These are phyloP conservation scores for Crocallis elinguaria DNA, from an alignment of 2,888 invertebrate genomes.

Conservation along the genomic window DNA sequence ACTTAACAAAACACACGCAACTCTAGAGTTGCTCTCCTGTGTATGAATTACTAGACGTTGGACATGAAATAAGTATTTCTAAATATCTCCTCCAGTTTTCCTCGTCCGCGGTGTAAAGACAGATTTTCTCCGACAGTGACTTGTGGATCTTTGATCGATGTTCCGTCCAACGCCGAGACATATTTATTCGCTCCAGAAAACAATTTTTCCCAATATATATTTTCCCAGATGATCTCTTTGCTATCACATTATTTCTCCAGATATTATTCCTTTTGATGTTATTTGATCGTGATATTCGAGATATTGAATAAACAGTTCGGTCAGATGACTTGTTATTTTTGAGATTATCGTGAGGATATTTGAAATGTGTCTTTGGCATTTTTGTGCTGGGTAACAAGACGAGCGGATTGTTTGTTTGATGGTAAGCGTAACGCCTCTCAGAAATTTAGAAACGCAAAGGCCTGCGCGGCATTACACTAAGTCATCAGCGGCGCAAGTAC, in stretches of 20 bases:
- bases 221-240: slow-evolving; percentile 44
- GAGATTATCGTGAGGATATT: slow-evolving; percentile 1
- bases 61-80: not conserved
- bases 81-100: not conserved
- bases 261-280: slow-evolving; percentile 27
- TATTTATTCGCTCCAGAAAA: slow-evolving; percentile 65
- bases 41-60: too few relatives aligned
- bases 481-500: too few relatives aligned
- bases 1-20: too few relatives aligned
- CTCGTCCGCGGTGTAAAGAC: slow-evolving; percentile 27
- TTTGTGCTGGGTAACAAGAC: too few relatives aligned
- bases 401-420: too few relatives aligned
- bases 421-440: too few relatives aligned
- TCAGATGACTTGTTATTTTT: slow-evolving; percentile 21
- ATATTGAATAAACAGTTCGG: slow-evolving; percentile 48
- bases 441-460: too few relatives aligned
- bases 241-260: slow-evolving; percentile 37
- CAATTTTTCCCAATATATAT: slow-evolving; percentile 62
- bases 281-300: slow-evolving; percentile 45
- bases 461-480: too few relatives aligned
- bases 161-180: slow-evolving; percentile 50
- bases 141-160: slow-evolving; percentile 67
- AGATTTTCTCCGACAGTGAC: slow-evolving; percentile 54
- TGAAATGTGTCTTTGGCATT: not conserved
- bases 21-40: too few relatives aligned